phyloP scores from a whole-genome alignment of 2,888 invertebrate genomes.

The Lasiommata megera region DNA sequence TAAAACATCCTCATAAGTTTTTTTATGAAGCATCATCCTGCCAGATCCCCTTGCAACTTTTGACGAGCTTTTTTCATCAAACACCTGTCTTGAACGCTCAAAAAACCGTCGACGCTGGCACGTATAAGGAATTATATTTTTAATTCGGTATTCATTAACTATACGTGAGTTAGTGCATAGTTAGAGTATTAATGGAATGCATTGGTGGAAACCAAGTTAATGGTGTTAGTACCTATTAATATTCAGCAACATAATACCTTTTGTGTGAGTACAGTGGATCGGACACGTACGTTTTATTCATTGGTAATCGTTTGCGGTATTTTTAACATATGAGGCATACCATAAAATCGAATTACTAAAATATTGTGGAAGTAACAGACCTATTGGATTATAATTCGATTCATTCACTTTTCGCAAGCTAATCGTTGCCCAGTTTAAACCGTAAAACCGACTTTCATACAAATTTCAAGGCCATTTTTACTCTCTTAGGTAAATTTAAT shows the following conservation, averaged over 20 bases:
- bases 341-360: no score
- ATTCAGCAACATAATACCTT: not conserved
- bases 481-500: no score
- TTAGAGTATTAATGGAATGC: not conserved
- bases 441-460: no score
- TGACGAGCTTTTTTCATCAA: constrained; percentile 45
- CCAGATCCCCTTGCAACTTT: constrained; percentile 44
- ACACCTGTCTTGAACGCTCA: constrained; percentile 56
- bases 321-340: no score
- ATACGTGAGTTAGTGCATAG: constrained; percentile 3
- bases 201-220: not conserved
- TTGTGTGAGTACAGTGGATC: no score
- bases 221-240: not conserved
- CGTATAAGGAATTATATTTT: constrained; percentile 41
- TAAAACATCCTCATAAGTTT: constrained; percentile 27
- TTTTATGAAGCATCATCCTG: constrained; percentile 39
- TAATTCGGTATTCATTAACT: constrained; percentile 5
- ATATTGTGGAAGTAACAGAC: no score
- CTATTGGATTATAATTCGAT: no score
- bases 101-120: constrained; percentile 38
- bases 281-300: no score
- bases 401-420: no score
- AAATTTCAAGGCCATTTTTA: no score
- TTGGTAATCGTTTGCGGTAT: no score
- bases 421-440: no score